Conservation (phyloP, 1,140 invertebrate species). For the Steinernema feltiae region DNA sequence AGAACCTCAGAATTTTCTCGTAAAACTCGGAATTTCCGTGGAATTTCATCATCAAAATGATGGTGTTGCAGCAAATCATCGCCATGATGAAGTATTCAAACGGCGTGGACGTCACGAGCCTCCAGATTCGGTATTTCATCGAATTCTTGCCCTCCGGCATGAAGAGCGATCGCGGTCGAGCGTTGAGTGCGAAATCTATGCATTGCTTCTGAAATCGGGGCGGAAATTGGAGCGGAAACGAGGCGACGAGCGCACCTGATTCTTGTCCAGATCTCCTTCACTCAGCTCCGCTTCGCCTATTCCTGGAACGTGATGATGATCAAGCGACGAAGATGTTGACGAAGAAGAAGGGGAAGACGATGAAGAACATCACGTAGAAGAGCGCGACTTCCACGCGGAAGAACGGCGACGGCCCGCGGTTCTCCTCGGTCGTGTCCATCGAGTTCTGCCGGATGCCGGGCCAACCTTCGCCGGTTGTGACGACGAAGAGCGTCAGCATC, state of each 20-base stretch:
- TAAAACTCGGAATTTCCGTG: conserved; percentile 53
- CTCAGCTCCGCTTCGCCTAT: conserved; percentile 98
- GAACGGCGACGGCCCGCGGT: conserved; percentile 91
- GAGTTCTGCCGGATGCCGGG: conserved; percentile 91
- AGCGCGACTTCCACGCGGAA: conserved; percentile 94
- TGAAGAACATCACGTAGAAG: conserved; percentile 99
- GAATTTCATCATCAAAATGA: conserved; percentile 77
- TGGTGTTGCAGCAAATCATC: conserved; percentile 95
- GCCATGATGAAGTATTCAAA: conserved; percentile 99
- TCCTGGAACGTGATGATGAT: conserved; percentile 99
- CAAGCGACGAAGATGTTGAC: conserved; percentile 99
- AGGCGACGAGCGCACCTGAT: too few relatives aligned
- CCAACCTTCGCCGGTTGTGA: conserved; percentile 83
- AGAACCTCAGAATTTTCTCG: conserved; percentile 66
- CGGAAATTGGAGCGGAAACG: too few relatives aligned
- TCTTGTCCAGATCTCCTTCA: conserved; percentile 99
- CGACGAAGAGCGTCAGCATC: conserved; percentile 96
- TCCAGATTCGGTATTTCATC: conserved; percentile 92
- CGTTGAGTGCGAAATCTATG: conserved; percentile 99
- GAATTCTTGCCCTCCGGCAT: conserved; percentile 97
- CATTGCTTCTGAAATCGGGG: conserved; percentile 97
- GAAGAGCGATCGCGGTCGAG: conserved; percentile 89
- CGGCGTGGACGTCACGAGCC: conserved; percentile 83
- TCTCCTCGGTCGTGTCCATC: conserved; percentile 95
- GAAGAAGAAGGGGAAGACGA: conserved; percentile 99